phyloP scores from a whole-genome alignment of 2,797 vertebrate genomes.

The Gymnoscopelus microlampas region DNA sequence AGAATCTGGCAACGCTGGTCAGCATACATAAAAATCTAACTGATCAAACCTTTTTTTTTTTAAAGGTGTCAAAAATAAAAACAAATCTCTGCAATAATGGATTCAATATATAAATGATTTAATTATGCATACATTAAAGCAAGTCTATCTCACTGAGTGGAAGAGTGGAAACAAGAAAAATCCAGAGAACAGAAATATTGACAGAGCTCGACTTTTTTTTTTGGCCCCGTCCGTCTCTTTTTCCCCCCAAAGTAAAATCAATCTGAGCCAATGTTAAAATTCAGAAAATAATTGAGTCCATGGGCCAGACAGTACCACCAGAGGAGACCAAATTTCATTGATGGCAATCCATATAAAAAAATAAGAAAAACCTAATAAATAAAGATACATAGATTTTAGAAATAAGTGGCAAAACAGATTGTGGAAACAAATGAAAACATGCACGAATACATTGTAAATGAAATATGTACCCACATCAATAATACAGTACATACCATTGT shows the following conservation, averaged over 20 bases:
- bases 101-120: constrained; percentile 45
- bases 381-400: too few relatives aligned
- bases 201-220: constrained; percentile 24
- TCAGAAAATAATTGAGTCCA: constrained; percentile 43
- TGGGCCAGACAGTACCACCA: too few relatives aligned
- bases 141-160: constrained; percentile 45
- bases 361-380: too few relatives aligned
- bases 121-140: constrained; percentile 44
- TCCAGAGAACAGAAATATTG: constrained; percentile 8
- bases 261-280: constrained; percentile 44
- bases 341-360: constrained; percentile 41
- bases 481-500: too few relatives aligned
- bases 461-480: too few relatives aligned
- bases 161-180: constrained; percentile 30
- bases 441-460: too few relatives aligned
- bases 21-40: too few relatives aligned
- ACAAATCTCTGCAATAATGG: constrained; percentile 50
- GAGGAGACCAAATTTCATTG: too few relatives aligned
- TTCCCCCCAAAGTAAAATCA: constrained; percentile 51
- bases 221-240: constrained; percentile 45
- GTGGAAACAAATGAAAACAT: too few relatives aligned
- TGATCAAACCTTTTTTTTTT: too few relatives aligned
- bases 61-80: constrained; percentile 55
- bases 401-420: too few relatives aligned
- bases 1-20: too few relatives aligned